These are phyloP conservation scores for Ceyx cyanopectus DNA, from an alignment of 2,113 vertebrate species.

Conservation along the genomic window DNA sequence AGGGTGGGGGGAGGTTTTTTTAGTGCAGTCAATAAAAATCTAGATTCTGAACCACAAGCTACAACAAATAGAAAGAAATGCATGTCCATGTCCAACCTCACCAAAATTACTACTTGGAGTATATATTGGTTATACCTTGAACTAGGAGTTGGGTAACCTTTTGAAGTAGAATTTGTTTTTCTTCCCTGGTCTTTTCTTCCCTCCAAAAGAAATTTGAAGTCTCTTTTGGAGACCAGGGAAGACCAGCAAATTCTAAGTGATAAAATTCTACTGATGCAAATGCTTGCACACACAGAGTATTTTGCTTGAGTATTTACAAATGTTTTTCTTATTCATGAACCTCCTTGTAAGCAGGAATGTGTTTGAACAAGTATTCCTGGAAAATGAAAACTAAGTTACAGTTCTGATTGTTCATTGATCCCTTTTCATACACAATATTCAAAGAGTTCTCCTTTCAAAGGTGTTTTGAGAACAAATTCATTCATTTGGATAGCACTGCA, in stretches of 20 bases:
- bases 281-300: not conserved
- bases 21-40: not conserved
- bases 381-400: slow-evolving; percentile 44
- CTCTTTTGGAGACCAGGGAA: no score
- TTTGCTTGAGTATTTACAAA: slow-evolving; percentile 29
- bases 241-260: not conserved
- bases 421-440: not conserved
- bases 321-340: slow-evolving; percentile 26
- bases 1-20: not conserved
- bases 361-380: slow-evolving; percentile 6
- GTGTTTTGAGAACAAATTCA: slow-evolving; percentile 3
- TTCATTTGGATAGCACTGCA: not conserved
- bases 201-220: not conserved
- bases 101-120: not conserved
- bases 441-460: slow-evolving; percentile 11
- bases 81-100: not conserved
- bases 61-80: not conserved
- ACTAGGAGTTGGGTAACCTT: not conserved
- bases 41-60: not conserved
- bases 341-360: not conserved
- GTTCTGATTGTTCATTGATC: slow-evolving; percentile 27
- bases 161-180: slow-evolving; percentile 10
- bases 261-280: not conserved
- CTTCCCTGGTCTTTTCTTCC: not conserved
- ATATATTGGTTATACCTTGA: not conserved